Evolutionary conservation across 2,113 vertebrate species (phyloP).

Genomic region (Pagrus major): DNA sequence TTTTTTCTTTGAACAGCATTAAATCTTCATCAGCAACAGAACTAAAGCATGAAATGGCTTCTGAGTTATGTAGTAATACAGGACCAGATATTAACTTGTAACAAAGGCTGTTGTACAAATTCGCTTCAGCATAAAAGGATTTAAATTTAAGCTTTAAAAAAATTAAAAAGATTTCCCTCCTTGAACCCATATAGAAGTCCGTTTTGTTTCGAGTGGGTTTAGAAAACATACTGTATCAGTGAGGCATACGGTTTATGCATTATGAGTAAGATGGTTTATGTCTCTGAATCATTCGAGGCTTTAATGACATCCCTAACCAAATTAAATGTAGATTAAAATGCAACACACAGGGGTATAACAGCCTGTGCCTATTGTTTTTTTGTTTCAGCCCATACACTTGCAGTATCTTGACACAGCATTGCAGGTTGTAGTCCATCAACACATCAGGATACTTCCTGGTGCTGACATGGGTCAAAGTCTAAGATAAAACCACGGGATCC

Average conservation of each 20-base stretch:
- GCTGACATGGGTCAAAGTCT: not conserved
- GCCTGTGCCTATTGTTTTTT: not conserved
- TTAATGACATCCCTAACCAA: not conserved
- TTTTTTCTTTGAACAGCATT: conserved; percentile 8
- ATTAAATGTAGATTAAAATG: conserved; percentile 6
- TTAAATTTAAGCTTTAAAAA: conserved; percentile 7
- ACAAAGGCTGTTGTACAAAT: not conserved
- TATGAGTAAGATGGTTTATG: conserved; percentile 8
- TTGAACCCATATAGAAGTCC: not conserved
- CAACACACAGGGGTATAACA: not conserved
- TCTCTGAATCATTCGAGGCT: not conserved
- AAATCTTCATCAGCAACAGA: conserved; percentile 12
- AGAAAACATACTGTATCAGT: not conserved
- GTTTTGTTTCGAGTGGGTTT: conserved; percentile 1
- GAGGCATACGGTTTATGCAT: not conserved
- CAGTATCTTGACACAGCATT: not conserved
- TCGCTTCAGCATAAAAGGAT: not conserved
- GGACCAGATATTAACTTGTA: not conserved
- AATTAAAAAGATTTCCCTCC: too few species aligned
- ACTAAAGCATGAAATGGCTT: not conserved
- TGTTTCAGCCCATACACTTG: not conserved
- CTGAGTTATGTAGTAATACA: not conserved
- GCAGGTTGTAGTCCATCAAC: not conserved
- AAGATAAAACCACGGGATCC: not conserved
- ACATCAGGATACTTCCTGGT: not conserved